These are phyloP conservation scores for Agrochola litura DNA, from an alignment of 2,888 invertebrate species.

Conservation along the genomic window DNA sequence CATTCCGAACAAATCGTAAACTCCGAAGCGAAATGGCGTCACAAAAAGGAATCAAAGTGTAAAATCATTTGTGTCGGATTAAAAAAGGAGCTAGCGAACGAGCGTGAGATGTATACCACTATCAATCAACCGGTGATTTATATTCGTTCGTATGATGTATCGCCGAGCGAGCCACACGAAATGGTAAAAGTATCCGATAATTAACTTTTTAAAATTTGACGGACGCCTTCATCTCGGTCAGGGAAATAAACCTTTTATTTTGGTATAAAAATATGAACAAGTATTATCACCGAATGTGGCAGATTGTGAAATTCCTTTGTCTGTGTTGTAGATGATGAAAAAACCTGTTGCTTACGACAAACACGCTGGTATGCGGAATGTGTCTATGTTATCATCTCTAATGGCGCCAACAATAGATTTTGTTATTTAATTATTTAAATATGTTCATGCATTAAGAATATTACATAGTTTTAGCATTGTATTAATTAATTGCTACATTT, in stretches of 20 bases:
- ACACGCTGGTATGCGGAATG: constrained; percentile 67
- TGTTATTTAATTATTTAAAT: constrained; percentile 74
- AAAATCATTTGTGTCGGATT: constrained; percentile 89
- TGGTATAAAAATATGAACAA: constrained; percentile 60
- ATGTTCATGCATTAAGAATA: constrained; percentile 70
- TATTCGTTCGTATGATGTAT: constrained; percentile 89
- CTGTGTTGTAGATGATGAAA: constrained; percentile 54
- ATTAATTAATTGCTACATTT: constrained; percentile 54
- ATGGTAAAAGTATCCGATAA: constrained; percentile 87
- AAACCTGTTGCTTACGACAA: constrained; percentile 75
- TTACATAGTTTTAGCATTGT: constrained; percentile 54
- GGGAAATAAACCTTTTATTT: constrained; percentile 66
- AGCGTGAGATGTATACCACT: constrained; percentile 88
- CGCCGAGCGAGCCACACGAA: constrained; percentile 78
- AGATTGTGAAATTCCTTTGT: constrained; percentile 65
- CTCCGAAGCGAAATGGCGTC: constrained; percentile 82
- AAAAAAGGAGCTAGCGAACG: constrained; percentile 88
- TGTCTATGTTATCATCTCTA: constrained; percentile 71
- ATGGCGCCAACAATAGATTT: constrained; percentile 76
- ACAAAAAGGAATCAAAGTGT: constrained; percentile 88
- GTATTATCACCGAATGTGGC: constrained; percentile 64
- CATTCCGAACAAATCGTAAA: constrained; percentile 78
- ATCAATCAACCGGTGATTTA: constrained; percentile 90
- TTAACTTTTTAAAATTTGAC: constrained; percentile 90
- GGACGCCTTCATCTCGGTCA: constrained; percentile 84